Base-by-base conservation (phyloP, 2,113 vertebrate genomes). In the Prunella fulvescens region DNA sequence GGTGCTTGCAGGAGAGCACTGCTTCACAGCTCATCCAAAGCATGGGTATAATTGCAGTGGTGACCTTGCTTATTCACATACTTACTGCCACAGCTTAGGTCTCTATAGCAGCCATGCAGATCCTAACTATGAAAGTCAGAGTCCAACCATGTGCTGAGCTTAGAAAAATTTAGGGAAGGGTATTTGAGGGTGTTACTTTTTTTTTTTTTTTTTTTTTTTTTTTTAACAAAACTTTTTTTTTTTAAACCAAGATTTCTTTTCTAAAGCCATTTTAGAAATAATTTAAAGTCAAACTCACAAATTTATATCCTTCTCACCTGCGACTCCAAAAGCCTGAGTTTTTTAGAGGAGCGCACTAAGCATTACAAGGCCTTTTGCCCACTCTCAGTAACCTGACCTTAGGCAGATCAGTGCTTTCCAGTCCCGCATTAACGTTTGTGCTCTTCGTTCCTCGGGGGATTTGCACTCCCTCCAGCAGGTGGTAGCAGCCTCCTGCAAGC, bases 401-500 rank as follows among this genome's bases (percentile, higher is more conserved):
- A 23, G 0, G 0, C 39, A 35, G 25, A 14, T 13, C 0, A 0
- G 7, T 19, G 24, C 40, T 78, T 61, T 44, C 37, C 51, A 12
- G 6, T 19, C 64, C 45, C 15, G 2, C 8, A 15, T 29, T 23
- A n/a, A 15, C 11, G 3, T 33, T 51, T 3, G 33, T 7, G 28
- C 42, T 90, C 22, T 48, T 45, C 7, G 26, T 28, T 26, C 39
- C 44, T 18, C 9, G n/a, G 35, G 12, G 16, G 42, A 42, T 93
- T 86, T 80, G 66, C 61, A 1, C 17, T 51, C 33, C 33, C 47
- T 86, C 94, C 97, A 88, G 95, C 70, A 97, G 97, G 78, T 94
- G 97, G 96, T 78, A 96, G 91, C 78, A 96, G 37, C 40, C 37
- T 86, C 82, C 93, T 91, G 90, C 25, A 12, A 57, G 60, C 70